Percentiles rank a stretch among this genome's conserved stretches.
Evolutionary conservation across 2,888 invertebrate species (phyloP).

Genomic region (Sympetrum striolatum): DNA sequence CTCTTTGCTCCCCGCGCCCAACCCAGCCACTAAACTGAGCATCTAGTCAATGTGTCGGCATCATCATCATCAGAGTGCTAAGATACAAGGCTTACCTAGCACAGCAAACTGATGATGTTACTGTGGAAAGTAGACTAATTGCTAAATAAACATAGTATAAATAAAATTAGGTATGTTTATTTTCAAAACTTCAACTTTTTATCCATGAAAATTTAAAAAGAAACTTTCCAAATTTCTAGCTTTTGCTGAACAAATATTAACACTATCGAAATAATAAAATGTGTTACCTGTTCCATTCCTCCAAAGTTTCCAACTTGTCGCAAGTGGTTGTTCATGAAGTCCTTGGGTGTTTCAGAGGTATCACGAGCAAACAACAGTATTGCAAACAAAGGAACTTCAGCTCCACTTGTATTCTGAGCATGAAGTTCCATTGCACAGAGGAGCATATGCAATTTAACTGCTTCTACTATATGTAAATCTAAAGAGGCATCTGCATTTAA

Average conservation of each 20-base stretch:
- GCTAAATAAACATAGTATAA: too few relatives aligned
- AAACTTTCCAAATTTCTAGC: too few relatives aligned
- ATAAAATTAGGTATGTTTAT: too few relatives aligned
- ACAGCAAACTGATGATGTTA: too few relatives aligned
- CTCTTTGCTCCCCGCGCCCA: too few relatives aligned
- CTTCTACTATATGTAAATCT: conserved; percentile 52
- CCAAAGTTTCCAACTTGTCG: conserved; percentile 58
- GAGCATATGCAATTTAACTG: conserved; percentile 57
- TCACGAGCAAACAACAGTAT: conserved; percentile 59
- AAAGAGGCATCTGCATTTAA: conserved; percentile 50
- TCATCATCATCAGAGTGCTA: too few relatives aligned
- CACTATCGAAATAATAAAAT: not conserved
- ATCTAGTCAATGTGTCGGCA: too few relatives aligned
- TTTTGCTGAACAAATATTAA: not conserved
- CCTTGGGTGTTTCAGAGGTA: conserved; percentile 55
- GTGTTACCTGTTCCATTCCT: conserved; percentile 58
- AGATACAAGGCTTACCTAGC: too few relatives aligned
- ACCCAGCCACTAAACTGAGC: too few relatives aligned
- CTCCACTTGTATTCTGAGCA: conserved; percentile 52
- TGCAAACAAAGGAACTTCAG: conserved; percentile 58
- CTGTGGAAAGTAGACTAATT: too few relatives aligned
- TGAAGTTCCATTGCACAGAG: conserved; percentile 56
- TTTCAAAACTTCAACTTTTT: too few relatives aligned
- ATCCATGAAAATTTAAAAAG: too few relatives aligned
- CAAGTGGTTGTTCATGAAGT: conserved; percentile 58